A percentile compares a stretch with the other conserved stretches of the same genome.
Evolutionary conservation across 2,113 vertebrate genomes (phyloP).

Genomic region (rabbit (Oryctolagus cuniculus)): mOryCun1.1 NC_091442.1:40338501-40339000

Average conservation of each 20-base stretch:
- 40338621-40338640: not conserved
- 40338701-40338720: not conserved
- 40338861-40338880: not conserved
- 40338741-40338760: not conserved
- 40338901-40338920: not conserved
- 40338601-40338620: not conserved
- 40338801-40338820: slow-evolving; percentile 8
- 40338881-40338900: not conserved
- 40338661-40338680: slow-evolving; percentile 22
- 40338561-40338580: not conserved
- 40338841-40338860: not conserved
- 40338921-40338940: not conserved
- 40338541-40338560: not conserved
- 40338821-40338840: not conserved
- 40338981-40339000: not conserved
- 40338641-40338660: not conserved
- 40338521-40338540: not conserved
- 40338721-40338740: not conserved
- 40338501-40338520: not conserved
- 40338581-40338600: not conserved
- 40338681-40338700: not conserved
- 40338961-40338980: not conserved
- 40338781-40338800: not conserved
- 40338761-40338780: not conserved
- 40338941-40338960: not conserved